A percentile compares a stretch with the other conserved stretches of the same genome.
Conservation (phyloP, 1,140 invertebrate genomes). For the Luehdorfia chinensis region DNA sequence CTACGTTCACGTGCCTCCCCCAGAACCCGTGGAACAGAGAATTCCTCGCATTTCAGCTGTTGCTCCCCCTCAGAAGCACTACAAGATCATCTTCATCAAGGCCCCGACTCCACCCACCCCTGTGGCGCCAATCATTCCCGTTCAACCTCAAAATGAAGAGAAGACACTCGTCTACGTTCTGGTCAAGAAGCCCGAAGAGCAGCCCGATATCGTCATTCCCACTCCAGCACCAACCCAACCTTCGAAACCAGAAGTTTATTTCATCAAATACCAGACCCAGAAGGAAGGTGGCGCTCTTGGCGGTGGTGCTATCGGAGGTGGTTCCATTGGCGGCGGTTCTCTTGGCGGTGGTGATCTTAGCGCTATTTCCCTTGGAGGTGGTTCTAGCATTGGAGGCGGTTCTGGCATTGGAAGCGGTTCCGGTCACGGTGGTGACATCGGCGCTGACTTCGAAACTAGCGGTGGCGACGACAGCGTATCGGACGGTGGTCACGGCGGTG, state of each 20-base stretch:
- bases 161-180: slow-evolving; percentile 94
- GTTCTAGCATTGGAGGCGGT: slow-evolving; percentile 35
- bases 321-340: slow-evolving; percentile 32
- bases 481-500: slow-evolving; percentile 44
- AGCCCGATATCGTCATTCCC: slow-evolving; percentile 86
- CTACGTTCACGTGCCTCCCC: slow-evolving; percentile 76
- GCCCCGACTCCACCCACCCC: slow-evolving; percentile 87
- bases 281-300: slow-evolving; percentile 75
- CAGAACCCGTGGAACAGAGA: slow-evolving; percentile 80
- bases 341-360: slow-evolving; percentile 35
- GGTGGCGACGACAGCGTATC: slow-evolving; percentile 44
- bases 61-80: slow-evolving; percentile 87
- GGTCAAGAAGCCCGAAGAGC: slow-evolving; percentile 90
- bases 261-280: slow-evolving; percentile 91
- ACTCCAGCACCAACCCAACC: slow-evolving; percentile 86
- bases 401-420: slow-evolving; percentile 35
- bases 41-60: slow-evolving; percentile 76
- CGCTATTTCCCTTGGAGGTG: slow-evolving; percentile 40
- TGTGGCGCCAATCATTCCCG: slow-evolving; percentile 84
- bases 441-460: slow-evolving; percentile 47
- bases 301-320: slow-evolving; percentile 44
- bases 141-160: slow-evolving; percentile 88
- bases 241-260: slow-evolving; percentile 92
- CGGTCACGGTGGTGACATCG: slow-evolving; percentile 48
- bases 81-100: slow-evolving; percentile 94